Evolutionary conservation across 2,113 vertebrate genomes (phyloP).

Genomic region (Carassius carassius): DNA sequence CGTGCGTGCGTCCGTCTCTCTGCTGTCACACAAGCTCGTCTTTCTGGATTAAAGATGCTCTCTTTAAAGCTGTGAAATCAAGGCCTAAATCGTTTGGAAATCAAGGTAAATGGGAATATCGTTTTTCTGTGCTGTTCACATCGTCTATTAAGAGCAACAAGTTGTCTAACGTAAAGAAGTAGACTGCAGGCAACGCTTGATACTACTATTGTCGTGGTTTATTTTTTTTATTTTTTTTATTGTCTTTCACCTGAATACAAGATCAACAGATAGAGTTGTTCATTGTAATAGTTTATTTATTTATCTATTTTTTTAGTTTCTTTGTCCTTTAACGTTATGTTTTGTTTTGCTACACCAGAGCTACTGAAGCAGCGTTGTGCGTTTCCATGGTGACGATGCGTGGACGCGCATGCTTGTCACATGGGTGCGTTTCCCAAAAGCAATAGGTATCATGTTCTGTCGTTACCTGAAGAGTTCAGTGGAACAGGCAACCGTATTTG

Average conservation of each 20-base stretch:
- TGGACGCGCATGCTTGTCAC: conserved; percentile 63
- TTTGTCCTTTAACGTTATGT: conserved; percentile 2
- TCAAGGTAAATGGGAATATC: conserved; percentile 11
- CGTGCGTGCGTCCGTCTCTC: background rate
- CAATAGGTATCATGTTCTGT: background rate
- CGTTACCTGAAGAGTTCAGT: too few relatives aligned
- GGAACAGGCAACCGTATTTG: too few relatives aligned
- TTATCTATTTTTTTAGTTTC: background rate
- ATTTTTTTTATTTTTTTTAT: background rate
- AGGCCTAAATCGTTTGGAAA: background rate
- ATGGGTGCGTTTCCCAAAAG: background rate
- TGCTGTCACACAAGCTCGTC: background rate
- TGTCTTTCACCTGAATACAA: background rate
- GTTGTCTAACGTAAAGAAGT: background rate
- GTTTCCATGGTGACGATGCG: conserved; percentile 68
- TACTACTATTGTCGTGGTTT: background rate
- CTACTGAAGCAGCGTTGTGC: conserved; percentile 15
- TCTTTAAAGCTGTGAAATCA: background rate
- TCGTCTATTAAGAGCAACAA: background rate
- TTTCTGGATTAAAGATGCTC: background rate
- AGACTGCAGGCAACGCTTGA: background rate
- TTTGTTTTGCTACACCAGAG: conserved; percentile 61
- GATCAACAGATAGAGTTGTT: background rate
- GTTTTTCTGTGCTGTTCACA: conserved; percentile 4
- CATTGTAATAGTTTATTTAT: background rate